Evolutionary conservation across 2,113 vertebrate species (phyloP).

Genomic region (Podarcis cretensis): DNA sequence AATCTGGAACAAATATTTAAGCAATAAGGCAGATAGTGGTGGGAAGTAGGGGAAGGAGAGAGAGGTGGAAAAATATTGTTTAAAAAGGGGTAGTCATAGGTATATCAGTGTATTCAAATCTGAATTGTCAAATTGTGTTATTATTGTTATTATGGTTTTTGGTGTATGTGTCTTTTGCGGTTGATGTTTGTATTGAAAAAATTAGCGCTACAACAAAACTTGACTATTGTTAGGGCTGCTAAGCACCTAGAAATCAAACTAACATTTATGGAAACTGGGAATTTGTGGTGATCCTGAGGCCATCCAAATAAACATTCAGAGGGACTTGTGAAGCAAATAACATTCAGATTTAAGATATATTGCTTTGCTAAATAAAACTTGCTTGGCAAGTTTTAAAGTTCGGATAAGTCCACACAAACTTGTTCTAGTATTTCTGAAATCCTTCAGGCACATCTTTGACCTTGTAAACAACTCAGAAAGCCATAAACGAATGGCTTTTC

Average conservation of each 20-base stretch:
- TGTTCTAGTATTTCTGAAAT: neutral
- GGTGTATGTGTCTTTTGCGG: too few relatives aligned
- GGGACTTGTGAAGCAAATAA: neutral
- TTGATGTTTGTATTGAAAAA: too few relatives aligned
- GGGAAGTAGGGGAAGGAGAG: too few relatives aligned
- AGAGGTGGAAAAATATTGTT: too few relatives aligned
- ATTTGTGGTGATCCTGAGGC: neutral
- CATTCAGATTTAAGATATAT: neutral
- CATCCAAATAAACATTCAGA: accelerated
- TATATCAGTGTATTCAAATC: too few relatives aligned
- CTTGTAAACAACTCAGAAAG: neutral
- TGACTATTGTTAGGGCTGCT: neutral
- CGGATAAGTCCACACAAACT: neutral
- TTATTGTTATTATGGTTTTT: too few relatives aligned
- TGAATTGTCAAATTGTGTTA: too few relatives aligned
- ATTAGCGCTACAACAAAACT: neutral
- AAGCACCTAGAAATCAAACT: neutral
- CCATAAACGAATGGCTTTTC: neutral
- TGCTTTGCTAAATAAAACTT: conserved; percentile 19
- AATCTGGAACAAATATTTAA: too few relatives aligned
- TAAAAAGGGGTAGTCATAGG: too few relatives aligned
- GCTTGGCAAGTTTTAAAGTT: neutral
- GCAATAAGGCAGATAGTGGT: too few relatives aligned
- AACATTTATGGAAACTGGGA: neutral
- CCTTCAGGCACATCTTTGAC: neutral